These are phyloP conservation scores for Harpegnathos saltator DNA, from an alignment of 1,140 invertebrate genomes.

Conservation along the genomic window DNA sequence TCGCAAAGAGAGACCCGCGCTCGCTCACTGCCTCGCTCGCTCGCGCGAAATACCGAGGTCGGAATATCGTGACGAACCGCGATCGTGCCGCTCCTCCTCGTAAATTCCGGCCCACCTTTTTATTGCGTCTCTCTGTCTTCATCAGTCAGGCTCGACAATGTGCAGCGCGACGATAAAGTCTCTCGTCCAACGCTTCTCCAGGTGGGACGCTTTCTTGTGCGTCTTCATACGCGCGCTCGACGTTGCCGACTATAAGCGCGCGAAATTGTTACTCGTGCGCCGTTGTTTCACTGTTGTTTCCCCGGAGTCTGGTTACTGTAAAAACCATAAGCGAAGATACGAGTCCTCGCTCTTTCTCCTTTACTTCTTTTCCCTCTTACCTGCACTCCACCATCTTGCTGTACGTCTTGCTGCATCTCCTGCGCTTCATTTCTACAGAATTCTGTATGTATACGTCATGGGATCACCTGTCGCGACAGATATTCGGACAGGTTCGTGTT, in stretches of 20 bases:
- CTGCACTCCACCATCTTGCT: not conserved
- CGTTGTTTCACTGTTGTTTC: constrained; percentile 12
- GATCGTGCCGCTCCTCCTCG: constrained; percentile 21
- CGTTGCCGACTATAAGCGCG: not conserved
- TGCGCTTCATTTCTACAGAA: not conserved
- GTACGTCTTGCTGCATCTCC: not conserved
- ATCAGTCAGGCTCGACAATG: constrained; percentile 62
- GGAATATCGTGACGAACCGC: constrained; percentile 30
- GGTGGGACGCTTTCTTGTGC: constrained; percentile 15
- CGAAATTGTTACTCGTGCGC: constrained; percentile 3
- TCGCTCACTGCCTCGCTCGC: not conserved
- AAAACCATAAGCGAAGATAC: constrained; percentile 16
- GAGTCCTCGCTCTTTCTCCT: not conserved
- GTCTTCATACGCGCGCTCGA: constrained; percentile 8
- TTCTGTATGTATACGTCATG: not conserved
- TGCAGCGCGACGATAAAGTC: constrained; percentile 53
- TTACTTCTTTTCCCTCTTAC: too few species aligned
- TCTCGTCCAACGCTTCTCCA: constrained; percentile 16
- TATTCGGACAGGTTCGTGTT: too few species aligned
- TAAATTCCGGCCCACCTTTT: constrained; percentile 50
- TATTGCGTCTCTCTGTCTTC: constrained; percentile 55
- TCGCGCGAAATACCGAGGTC: not conserved
- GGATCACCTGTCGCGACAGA: too few species aligned
- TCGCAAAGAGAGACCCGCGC: constrained; percentile 4
- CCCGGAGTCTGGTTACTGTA: constrained; percentile 1